A percentile compares a stretch with the other conserved stretches of the same genome.
Evolutionary conservation across 2,888 invertebrate species (phyloP).

Genomic region (Dolichopus griseipennis): DNA sequence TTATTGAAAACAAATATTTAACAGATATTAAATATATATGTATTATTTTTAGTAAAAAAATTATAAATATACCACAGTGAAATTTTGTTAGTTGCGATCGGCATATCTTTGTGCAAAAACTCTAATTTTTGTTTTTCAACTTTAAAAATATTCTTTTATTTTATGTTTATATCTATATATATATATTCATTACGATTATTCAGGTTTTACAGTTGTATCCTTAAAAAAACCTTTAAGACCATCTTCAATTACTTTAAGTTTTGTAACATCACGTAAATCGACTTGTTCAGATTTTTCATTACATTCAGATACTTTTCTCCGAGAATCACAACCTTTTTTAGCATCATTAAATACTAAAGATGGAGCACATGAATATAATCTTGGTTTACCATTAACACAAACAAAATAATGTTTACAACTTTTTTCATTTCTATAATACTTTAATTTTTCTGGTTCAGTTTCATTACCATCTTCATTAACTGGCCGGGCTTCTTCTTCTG

Average conservation of each 20-base stretch:
- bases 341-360: conserved; percentile 69
- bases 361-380: conserved; percentile 66
- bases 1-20: too few species aligned
- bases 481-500: conserved; percentile 44
- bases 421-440: conserved; percentile 48
- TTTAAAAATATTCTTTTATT: too few species aligned
- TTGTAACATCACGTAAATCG: neutral
- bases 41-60: too few species aligned
- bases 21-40: too few species aligned
- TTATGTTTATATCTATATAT: too few species aligned
- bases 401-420: conserved; percentile 74
- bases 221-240: neutral
- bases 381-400: conserved; percentile 65
- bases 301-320: conserved; percentile 36
- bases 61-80: too few species aligned
- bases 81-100: too few species aligned
- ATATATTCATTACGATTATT: neutral
- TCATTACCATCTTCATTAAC: conserved; percentile 30
- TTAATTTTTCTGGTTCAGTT: conserved; percentile 34
- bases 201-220: neutral
- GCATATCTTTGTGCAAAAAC: too few species aligned
- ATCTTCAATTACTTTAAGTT: neutral
- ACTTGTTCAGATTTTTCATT: neutral
- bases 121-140: too few species aligned
- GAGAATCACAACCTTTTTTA: conserved; percentile 58